Percentiles rank a stretch among this genome's conserved stretches.
Conservation (phyloP, 2,113 vertebrate genomes). For the Mellivora capensis region DNA sequence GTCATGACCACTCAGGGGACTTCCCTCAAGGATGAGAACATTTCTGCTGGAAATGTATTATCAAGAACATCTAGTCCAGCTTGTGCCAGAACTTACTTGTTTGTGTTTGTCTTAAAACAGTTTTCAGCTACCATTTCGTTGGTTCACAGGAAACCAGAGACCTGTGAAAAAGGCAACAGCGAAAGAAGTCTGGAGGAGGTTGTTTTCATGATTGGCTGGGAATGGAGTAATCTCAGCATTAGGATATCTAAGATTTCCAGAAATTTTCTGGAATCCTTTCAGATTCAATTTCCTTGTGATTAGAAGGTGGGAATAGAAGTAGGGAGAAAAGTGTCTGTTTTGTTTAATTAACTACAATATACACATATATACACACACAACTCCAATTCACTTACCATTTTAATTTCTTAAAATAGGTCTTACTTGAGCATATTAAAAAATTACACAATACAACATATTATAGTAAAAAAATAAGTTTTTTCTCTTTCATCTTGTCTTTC, state of each 20-base stretch:
- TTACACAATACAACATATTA: background rate
- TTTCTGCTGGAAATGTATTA: slow-evolving; percentile 74
- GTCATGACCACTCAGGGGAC: slow-evolving; percentile 77
- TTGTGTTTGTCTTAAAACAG: slow-evolving; percentile 77
- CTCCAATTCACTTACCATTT: background rate
- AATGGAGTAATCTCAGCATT: background rate
- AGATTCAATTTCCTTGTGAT: background rate
- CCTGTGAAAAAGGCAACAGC: slow-evolving; percentile 40
- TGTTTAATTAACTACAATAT: background rate
- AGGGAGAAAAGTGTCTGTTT: background rate
- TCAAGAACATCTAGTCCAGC: slow-evolving; percentile 76
- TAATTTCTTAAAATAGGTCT: background rate
- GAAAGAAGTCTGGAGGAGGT: background rate
- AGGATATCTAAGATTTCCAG: background rate
- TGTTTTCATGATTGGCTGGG: background rate
- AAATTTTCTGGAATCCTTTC: background rate
- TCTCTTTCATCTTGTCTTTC: background rate
- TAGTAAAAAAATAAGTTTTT: background rate
- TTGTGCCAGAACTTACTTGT: slow-evolving; percentile 64
- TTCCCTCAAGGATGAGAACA: slow-evolving; percentile 78
- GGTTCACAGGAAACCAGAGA: slow-evolving; percentile 45
- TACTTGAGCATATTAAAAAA: background rate
- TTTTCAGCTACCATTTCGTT: slow-evolving; percentile 66
- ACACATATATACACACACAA: background rate
- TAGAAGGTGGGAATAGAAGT: background rate